Base-by-base conservation (phyloP, 2,888 invertebrate species). In the Gisinianus flammeolus region DNA sequence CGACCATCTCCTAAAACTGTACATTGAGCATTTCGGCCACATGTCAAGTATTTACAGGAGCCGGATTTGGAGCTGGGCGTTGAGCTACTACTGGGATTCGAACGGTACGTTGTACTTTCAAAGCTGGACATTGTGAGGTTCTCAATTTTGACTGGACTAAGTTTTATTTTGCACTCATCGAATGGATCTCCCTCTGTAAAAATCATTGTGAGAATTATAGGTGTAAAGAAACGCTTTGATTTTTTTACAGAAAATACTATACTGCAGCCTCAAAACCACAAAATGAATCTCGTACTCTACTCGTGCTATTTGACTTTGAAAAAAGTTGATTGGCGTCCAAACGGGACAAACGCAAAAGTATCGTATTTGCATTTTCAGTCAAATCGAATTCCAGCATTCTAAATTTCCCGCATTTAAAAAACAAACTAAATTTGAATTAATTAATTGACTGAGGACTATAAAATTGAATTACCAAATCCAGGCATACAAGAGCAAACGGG, bases 401-500 rank as follows among this genome's bases (percentile, higher is more conserved):
- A 5, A 35, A 35, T 35, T 35, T 35, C 12, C 35, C 35, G 12
- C 6, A 5, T 35, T 35, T 35, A 12, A 35, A 35, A 35, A 35
- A 35, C 35, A 5, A 35, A 35, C 35, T 35, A 35, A 35, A 35
- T 8, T 35, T 35, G n/a, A n/a, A 35, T 35, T 35, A 35, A 35
- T 8, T 35, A 35, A 8, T 35, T 35, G 5, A 8, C 35, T 35
- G 35, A 12, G 26, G 1, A 24, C 24, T 22, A 62, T 24, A n/a
- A n/a, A n/a, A n/a, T n/a, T n/a, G n/a, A n/a, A 24, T 62, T 24
- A 6, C 6, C 62, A 3, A 5, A 31, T 22, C 76, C 76, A 52
- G 70, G 33, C 12, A 24, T 33, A 33, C 76, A 76, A 44, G 68
- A 69, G 56, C 76, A 76, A 4, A 76, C 76, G 12, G 86, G 85